Percentiles rank a stretch among this genome's conserved stretches.
Evolutionary conservation across 2,888 invertebrate species (phyloP).

Genomic region (Calliscelio sp.): DNA sequence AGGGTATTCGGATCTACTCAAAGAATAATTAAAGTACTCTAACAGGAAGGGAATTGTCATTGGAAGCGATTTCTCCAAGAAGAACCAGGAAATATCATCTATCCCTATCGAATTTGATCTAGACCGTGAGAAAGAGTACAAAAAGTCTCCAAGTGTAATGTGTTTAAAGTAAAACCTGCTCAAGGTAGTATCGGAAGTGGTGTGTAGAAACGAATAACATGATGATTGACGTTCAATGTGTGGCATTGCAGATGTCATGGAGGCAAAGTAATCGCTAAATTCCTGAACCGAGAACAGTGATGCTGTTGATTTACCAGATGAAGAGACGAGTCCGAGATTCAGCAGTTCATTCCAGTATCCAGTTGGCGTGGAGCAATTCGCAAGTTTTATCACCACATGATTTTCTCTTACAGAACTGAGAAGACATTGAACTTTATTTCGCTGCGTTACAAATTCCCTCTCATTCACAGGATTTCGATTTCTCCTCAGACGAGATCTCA

Average conservation of each 20-base stretch:
- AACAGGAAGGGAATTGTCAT: too few species aligned
- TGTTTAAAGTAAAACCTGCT: too few species aligned
- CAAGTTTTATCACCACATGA: neutral
- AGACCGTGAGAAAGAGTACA: neutral
- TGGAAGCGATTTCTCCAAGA: neutral
- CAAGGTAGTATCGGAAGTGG: too few species aligned
- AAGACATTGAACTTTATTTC: too few species aligned
- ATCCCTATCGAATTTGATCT: neutral
- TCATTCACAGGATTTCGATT: too few species aligned
- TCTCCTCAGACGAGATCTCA: conserved; percentile 7
- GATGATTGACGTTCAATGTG: too few species aligned
- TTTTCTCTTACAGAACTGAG: neutral
- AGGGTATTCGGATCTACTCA: neutral
- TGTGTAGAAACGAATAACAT: too few species aligned
- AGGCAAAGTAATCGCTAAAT: neutral
- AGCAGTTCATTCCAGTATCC: neutral
- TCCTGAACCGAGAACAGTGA: neutral
- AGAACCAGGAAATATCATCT: neutral
- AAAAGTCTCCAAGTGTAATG: neutral
- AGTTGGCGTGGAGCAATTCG: neutral
- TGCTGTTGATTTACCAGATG: neutral
- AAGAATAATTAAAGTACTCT: too few species aligned
- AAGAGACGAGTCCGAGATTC: neutral
- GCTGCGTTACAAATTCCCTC: too few species aligned
- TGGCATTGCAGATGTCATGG: too few species aligned